Evolutionary conservation across 2,797 vertebrate species (phyloP).

Genomic region (Trachurus trachurus): DNA sequence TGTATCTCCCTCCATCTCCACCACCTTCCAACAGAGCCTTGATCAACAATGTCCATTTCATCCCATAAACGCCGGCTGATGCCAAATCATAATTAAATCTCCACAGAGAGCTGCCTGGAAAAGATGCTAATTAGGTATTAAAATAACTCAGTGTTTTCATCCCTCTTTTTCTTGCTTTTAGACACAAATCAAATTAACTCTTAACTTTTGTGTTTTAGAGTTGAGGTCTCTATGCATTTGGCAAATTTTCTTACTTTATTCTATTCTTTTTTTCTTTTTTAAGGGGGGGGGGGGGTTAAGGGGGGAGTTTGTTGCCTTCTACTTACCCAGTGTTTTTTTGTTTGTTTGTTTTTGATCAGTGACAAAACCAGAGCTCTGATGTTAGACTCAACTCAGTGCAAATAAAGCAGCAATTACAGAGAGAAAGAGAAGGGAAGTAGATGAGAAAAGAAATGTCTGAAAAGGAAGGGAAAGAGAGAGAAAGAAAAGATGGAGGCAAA

Average conservation of each 20-base stretch:
- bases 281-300: too few relatives aligned
- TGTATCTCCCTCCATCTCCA: slow-evolving; percentile 66
- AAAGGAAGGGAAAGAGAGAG: slow-evolving; percentile 13
- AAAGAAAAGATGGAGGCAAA: slow-evolving; percentile 22
- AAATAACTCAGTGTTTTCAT: slow-evolving; percentile 42
- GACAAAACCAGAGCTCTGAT: slow-evolving; percentile 44
- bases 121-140: slow-evolving; percentile 74
- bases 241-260: background rate
- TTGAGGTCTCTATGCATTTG: slow-evolving; percentile 27
- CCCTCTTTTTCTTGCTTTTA: slow-evolving; percentile 41
- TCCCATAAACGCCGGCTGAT: slow-evolving; percentile 70
- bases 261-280: background rate
- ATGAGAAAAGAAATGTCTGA: slow-evolving; percentile 15
- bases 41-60: slow-evolving; percentile 79
- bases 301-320: slow-evolving; percentile 41
- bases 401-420: slow-evolving; percentile 52
- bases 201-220: slow-evolving; percentile 41
- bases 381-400: slow-evolving; percentile 21
- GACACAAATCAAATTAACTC: slow-evolving; percentile 62
- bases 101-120: slow-evolving; percentile 69
- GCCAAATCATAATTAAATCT: slow-evolving; percentile 88
- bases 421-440: slow-evolving; percentile 24
- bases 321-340: background rate
- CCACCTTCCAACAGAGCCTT: slow-evolving; percentile 72
- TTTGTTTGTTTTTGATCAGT: slow-evolving; percentile 51